Percentiles rank a stretch among this genome's conserved stretches.
Evolutionary conservation across 2,797 vertebrate genomes (phyloP).

Genomic region (Coracias cyanogaster): DNA sequence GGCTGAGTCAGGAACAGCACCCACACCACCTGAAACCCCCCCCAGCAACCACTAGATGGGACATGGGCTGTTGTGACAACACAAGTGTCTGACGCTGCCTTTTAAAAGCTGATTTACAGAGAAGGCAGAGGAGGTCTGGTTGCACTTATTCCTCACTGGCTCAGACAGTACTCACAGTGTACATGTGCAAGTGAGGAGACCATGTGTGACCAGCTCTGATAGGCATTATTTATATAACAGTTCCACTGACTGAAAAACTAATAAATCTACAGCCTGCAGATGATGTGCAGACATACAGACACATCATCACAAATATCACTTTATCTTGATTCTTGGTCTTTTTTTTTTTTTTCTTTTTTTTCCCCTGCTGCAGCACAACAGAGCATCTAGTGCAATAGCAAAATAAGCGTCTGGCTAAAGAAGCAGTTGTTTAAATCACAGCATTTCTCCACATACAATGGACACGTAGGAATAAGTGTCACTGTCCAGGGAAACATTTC

Average conservation of each 20-base stretch:
- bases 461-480: not conserved
- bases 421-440: not conserved
- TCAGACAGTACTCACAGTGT: not conserved
- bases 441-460: not conserved
- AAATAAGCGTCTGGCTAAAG: constrained; percentile 1
- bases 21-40: not conserved
- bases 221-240: constrained; percentile 27
- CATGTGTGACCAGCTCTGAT: constrained; percentile 1
- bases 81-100: not conserved
- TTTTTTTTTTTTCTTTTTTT: not conserved
- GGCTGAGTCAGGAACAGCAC: not conserved
- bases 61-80: not conserved
- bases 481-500: not conserved
- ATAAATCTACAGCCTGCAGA: constrained; percentile 40
- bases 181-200: not conserved
- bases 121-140: not conserved
- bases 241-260: constrained; percentile 23
- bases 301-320: constrained; percentile 37
- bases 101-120: not conserved
- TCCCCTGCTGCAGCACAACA: not conserved
- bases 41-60: not conserved
- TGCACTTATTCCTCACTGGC: not conserved
- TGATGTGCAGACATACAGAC: constrained; percentile 49
- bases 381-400: not conserved
- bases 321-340: constrained; percentile 7